Evolutionary conservation across 2,113 vertebrate species (phyloP).

Genomic region (Regulus satrapa): DNA sequence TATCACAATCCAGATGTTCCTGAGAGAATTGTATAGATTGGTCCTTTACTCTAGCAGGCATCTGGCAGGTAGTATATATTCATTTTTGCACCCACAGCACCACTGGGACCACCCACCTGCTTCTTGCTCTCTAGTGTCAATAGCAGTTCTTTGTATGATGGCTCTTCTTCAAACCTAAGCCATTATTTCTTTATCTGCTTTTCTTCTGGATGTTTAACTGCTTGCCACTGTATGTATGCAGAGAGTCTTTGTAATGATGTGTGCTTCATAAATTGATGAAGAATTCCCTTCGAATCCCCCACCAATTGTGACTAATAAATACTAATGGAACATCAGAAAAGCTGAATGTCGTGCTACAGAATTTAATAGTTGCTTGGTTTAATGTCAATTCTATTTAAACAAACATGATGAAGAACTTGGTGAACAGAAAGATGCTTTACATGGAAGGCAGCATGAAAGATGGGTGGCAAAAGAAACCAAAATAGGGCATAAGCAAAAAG

Average conservation of each 20-base stretch:
- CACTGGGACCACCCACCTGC: slow-evolving; percentile 53
- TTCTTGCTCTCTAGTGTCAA: slow-evolving; percentile 35
- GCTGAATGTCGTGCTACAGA: not conserved
- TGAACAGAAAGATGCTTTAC: not conserved
- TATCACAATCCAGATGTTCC: slow-evolving; percentile 25
- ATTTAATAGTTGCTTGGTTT: not conserved
- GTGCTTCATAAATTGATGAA: not conserved
- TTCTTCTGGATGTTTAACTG: not conserved
- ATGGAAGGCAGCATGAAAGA: not conserved
- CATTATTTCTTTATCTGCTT: not conserved
- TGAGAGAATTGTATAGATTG: slow-evolving; percentile 12
- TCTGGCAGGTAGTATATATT: slow-evolving; percentile 34
- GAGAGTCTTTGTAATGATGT: not conserved
- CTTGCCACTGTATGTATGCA: not conserved
- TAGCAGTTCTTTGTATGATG: not conserved
- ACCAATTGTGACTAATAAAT: not conserved
- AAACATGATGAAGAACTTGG: not conserved
- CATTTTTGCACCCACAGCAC: slow-evolving; percentile 54
- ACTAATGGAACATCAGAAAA: not conserved
- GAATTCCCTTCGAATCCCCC: not conserved
- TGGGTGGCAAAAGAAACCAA: not conserved
- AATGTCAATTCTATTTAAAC: not conserved
- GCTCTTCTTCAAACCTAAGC: not conserved
- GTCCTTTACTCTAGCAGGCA: slow-evolving; percentile 44
- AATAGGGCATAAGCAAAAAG: not conserved